Percentiles rank a stretch among this genome's conserved stretches.
Evolutionary conservation across 2,797 vertebrate species (phyloP).

Genomic region (Trachurus trachurus): DNA sequence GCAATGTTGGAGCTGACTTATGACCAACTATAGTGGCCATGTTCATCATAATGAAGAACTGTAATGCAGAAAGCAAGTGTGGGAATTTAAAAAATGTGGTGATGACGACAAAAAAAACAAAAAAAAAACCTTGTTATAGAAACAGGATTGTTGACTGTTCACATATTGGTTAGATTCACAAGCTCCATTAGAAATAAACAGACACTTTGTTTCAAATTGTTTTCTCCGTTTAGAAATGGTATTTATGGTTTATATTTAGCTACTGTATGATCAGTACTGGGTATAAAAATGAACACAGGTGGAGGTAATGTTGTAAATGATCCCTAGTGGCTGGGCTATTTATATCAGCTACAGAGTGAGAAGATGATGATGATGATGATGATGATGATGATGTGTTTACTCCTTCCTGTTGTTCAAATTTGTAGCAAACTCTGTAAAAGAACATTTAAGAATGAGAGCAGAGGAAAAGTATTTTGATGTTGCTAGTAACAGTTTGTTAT

Average conservation of each 20-base stretch:
- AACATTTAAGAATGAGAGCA: slow-evolving; percentile 32
- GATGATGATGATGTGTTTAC: slow-evolving; percentile 13
- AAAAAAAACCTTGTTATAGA: not conserved
- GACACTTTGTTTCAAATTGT: not conserved
- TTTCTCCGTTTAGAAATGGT: not conserved
- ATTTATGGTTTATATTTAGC: not conserved
- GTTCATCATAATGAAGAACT: not conserved
- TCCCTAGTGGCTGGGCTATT: not conserved
- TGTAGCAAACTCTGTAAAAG: slow-evolving; percentile 70
- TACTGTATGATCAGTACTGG: not conserved
- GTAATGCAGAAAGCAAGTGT: slow-evolving; percentile 34
- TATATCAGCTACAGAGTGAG: not conserved
- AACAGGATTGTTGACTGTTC: slow-evolving; percentile 20
- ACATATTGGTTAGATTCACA: not conserved
- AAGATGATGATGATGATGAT: not conserved
- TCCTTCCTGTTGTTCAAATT: slow-evolving; percentile 72
- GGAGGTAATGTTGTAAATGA: slow-evolving; percentile 14
- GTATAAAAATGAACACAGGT: not conserved
- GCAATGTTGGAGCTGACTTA: not conserved
- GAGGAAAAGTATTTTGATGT: slow-evolving; percentile 9
- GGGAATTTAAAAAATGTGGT: not conserved
- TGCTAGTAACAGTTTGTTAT: slow-evolving; percentile 46
- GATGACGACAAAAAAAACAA: too few species aligned
- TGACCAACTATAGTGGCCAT: not conserved
- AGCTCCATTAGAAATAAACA: not conserved